Percentiles rank a stretch among this genome's conserved stretches.
These are phyloP conservation scores for Ispidina lecontei DNA, from an alignment of 2,797 vertebrate species.

Conservation along the genomic window DNA sequence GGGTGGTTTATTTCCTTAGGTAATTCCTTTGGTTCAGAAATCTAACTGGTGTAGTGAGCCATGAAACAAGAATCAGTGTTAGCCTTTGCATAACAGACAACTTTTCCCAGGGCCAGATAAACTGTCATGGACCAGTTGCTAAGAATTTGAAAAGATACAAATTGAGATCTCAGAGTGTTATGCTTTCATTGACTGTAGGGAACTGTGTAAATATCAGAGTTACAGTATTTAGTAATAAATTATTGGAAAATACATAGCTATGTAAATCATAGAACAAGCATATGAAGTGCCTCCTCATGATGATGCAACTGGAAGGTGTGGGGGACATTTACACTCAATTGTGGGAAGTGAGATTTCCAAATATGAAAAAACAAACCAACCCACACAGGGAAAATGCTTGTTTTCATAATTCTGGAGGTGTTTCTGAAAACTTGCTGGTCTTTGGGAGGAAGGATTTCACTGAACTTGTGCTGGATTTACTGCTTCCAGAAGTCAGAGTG, in stretches of 20 bases:
- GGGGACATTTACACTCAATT: background rate
- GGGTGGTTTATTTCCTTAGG: background rate
- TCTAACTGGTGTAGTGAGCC: background rate
- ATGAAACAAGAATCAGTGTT: background rate
- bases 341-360: background rate
- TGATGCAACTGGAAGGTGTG: background rate
- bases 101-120: background rate
- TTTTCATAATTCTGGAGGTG: background rate
- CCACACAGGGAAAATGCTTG: background rate
- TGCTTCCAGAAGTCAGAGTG: conserved; percentile 13
- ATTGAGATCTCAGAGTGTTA: background rate
- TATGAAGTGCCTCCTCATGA: conserved; percentile 55
- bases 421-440: conserved; percentile 13
- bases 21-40: background rate
- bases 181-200: background rate
- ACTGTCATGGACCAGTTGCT: background rate
- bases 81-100: background rate
- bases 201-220: background rate
- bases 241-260: background rate
- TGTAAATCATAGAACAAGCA: background rate
- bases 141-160: background rate
- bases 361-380: background rate
- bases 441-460: conserved; percentile 3
- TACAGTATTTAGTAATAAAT: background rate
- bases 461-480: conserved; percentile 24